Percentiles rank a stretch among this genome's conserved stretches.
Evolutionary conservation across 2,797 vertebrate species (phyloP).

Genomic region (Natrix natrix): DNA sequence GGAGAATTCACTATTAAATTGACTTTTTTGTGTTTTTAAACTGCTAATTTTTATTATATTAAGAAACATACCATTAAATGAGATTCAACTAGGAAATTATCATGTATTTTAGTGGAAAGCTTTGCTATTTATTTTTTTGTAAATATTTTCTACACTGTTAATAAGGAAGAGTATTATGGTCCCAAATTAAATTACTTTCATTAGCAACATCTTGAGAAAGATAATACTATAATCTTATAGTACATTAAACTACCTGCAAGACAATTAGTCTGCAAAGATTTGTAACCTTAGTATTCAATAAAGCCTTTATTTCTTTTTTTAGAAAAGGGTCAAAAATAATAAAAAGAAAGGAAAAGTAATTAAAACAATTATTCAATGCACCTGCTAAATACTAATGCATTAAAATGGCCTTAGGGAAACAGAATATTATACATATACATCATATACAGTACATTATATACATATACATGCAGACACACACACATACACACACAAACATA

Average conservation of each 20-base stretch:
- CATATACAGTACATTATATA: too few species aligned
- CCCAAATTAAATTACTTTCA: conserved; percentile 47
- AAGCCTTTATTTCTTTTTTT: conserved; percentile 18
- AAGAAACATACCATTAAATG: background rate
- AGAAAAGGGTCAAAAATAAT: conserved; percentile 24
- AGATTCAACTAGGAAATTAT: background rate
- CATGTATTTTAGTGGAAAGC: background rate
- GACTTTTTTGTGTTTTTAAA: background rate
- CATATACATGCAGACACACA: too few species aligned
- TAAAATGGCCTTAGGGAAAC: background rate
- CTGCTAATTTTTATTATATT: background rate
- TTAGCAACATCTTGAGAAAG: conserved; percentile 33
- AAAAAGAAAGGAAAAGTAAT: conserved; percentile 28
- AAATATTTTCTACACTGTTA: conserved; percentile 35
- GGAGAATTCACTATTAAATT: background rate
- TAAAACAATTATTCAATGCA: conserved; percentile 15
- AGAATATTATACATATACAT: too few species aligned
- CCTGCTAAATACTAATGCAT: background rate
- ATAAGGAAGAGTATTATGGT: conserved; percentile 26
- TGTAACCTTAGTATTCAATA: conserved; percentile 10
- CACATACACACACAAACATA: too few species aligned
- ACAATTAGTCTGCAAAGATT: conserved; percentile 13
- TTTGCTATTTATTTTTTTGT: background rate
- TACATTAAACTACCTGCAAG: background rate
- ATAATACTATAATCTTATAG: conserved; percentile 12